Evolutionary conservation across 2,797 vertebrate species (phyloP).

Genomic region (Aulostomus chinensis): DNA sequence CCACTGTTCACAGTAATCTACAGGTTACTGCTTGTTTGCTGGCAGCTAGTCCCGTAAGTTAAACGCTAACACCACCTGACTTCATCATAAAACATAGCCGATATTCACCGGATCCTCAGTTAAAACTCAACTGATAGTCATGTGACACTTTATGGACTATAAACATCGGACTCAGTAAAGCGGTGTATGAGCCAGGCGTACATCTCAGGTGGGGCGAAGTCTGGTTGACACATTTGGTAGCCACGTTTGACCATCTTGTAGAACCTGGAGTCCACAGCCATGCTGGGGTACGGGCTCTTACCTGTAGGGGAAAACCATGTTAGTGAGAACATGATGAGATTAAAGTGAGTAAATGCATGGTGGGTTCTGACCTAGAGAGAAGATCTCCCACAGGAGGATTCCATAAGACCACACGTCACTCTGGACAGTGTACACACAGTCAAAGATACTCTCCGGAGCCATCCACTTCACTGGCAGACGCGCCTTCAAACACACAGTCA

Average conservation of each 20-base stretch:
- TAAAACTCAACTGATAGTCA: conserved; percentile 37
- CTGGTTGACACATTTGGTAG: conserved; percentile 94
- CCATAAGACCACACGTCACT: conserved; percentile 99
- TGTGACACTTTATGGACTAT: conserved; percentile 1
- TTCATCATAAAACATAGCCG: conserved; percentile 6
- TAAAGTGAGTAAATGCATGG: neutral
- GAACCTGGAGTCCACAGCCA: conserved; percentile 94
- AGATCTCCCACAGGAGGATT: conserved; percentile 99
- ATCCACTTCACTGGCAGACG: conserved; percentile 99
- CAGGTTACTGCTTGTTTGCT: no score
- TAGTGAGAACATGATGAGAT: neutral
- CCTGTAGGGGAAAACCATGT: conserved; percentile 69
- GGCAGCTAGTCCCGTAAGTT: no score
- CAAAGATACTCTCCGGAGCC: conserved; percentile 98
- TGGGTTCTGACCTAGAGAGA: conserved; percentile 93
- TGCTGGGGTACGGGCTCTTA: conserved; percentile 92
- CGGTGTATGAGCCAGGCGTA: no score
- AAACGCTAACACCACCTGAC: no score
- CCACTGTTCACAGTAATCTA: neutral
- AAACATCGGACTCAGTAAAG: neutral
- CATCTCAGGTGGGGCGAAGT: conserved; percentile 90
- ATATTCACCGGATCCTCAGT: conserved; percentile 38
- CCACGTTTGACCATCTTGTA: conserved; percentile 96
- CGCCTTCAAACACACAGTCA: conserved; percentile 78
- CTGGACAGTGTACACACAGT: conserved; percentile 96